Evolutionary conservation across 1,140 invertebrate genomes (phyloP).

Genomic region (Calephelis nemesis): DNA sequence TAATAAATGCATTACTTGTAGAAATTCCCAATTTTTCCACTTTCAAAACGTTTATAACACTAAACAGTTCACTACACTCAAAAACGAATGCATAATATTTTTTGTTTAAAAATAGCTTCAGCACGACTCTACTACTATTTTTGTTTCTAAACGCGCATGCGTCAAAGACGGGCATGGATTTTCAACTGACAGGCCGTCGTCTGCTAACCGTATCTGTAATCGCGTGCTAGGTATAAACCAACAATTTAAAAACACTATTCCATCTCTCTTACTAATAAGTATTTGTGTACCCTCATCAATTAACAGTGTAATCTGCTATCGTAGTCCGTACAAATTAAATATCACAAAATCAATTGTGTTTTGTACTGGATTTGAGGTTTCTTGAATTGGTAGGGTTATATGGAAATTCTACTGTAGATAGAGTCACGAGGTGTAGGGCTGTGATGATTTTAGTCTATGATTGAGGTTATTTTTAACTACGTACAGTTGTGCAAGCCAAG

Average conservation of each 20-base stretch:
- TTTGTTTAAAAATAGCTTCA: conserved; percentile 52
- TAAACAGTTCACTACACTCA: conserved; percentile 57
- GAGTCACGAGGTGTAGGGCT: conserved; percentile 46
- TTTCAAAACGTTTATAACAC: conserved; percentile 17
- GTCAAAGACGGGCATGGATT: conserved; percentile 45
- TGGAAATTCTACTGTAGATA: conserved; percentile 20
- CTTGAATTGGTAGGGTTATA: conserved; percentile 26
- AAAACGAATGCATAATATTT: conserved; percentile 43
- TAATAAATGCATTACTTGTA: conserved; percentile 5
- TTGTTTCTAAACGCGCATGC: conserved; percentile 38
- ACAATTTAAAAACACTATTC: conserved; percentile 28
- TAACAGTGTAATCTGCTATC: background rate
- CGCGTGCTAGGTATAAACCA: conserved; percentile 28
- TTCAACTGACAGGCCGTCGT: conserved; percentile 32
- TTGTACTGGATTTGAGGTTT: background rate
- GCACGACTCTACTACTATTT: conserved; percentile 41
- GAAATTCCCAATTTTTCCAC: conserved; percentile 15
- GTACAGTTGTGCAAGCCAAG: conserved; percentile 45
- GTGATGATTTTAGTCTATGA: conserved; percentile 36
- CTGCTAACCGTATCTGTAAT: background rate
- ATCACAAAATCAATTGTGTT: background rate
- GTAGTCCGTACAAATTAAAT: background rate
- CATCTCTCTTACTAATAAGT: background rate
- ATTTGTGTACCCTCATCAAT: conserved; percentile 2
- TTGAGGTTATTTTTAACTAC: conserved; percentile 47